Conservation (phyloP, 1,140 invertebrate species). For the Oreohelix idahoensis region DNA sequence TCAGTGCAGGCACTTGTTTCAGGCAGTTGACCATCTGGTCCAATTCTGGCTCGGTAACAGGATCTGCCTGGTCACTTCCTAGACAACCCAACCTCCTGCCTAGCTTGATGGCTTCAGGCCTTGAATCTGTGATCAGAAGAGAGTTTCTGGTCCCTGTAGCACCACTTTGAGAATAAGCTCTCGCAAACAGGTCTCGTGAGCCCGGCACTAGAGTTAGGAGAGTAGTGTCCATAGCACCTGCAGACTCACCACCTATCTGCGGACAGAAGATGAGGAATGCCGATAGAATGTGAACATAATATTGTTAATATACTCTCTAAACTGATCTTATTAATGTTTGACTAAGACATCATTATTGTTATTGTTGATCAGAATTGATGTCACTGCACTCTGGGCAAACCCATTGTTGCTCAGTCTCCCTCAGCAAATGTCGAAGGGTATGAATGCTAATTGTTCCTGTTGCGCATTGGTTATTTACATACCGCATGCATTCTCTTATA, state of each 20-base stretch:
- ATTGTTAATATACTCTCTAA: too few relatives aligned
- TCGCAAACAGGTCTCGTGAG: constrained; percentile 7
- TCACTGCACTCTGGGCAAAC: too few relatives aligned
- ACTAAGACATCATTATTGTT: too few relatives aligned
- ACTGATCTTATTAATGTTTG: too few relatives aligned
- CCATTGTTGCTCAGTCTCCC: too few relatives aligned
- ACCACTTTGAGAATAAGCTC: constrained; percentile 24
- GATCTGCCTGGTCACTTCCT: background rate
- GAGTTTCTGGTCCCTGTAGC: background rate
- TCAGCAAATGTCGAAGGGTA: too few relatives aligned
- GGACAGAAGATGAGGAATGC: too few relatives aligned
- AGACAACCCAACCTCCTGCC: background rate
- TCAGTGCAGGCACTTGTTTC: background rate
- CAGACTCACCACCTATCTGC: constrained; percentile 24
- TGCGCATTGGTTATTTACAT: too few relatives aligned
- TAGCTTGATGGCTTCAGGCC: background rate
- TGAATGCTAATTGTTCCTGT: too few relatives aligned
- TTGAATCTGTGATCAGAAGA: background rate
- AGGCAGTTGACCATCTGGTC: constrained; percentile 2
- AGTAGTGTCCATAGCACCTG: constrained; percentile 17
- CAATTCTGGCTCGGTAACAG: background rate
- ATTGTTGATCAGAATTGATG: too few relatives aligned
- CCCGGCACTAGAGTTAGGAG: background rate
- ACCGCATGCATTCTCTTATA: too few relatives aligned
- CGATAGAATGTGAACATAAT: too few relatives aligned